phyloP scores from a whole-genome alignment of 2,797 vertebrate genomes.

The Micrastur ruficollis region DNA sequence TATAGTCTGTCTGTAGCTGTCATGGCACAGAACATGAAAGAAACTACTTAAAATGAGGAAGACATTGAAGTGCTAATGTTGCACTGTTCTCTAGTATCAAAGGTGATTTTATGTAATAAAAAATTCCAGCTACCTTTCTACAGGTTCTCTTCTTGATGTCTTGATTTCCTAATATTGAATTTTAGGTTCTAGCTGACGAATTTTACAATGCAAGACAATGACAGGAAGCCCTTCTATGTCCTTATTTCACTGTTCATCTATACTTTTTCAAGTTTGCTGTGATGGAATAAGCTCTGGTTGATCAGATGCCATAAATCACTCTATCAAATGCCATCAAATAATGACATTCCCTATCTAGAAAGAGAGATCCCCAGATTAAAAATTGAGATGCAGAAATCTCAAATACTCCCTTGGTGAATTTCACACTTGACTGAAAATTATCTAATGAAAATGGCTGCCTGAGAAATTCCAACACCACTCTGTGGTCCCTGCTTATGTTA shows the following conservation, averaged over 20 bases:
- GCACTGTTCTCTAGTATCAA: background rate
- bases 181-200: background rate
- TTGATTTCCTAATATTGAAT: background rate
- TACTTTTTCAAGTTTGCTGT: background rate
- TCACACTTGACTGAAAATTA: background rate
- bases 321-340: background rate
- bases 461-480: background rate
- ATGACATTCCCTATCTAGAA: background rate
- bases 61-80: background rate
- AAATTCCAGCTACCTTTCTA: background rate
- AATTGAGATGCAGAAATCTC: background rate
- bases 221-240: background rate
- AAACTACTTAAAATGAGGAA: constrained; percentile 9
- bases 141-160: background rate
- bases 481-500: background rate
- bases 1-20: background rate
- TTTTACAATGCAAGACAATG: background rate
- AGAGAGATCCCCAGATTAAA: background rate
- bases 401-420: background rate
- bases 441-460: background rate
- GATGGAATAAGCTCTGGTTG: background rate
- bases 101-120: constrained; percentile 21
- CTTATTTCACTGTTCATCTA: background rate
- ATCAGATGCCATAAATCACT: background rate
- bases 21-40: background rate